These are phyloP conservation scores for Drosophila dunni DNA, from an alignment of 1,140 invertebrate genomes.

Conservation along the genomic window DNA sequence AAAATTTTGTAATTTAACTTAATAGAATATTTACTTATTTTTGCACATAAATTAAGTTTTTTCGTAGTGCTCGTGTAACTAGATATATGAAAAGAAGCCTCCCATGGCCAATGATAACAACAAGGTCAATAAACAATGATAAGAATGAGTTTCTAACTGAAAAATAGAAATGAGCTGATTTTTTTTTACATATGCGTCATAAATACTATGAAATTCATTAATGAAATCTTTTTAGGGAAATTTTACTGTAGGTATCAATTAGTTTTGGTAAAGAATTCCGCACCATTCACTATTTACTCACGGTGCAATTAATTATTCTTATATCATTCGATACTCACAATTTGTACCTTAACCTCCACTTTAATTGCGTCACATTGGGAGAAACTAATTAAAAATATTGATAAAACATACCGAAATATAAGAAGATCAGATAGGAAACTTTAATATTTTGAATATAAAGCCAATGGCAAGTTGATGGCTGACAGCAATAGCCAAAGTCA, in stretches of 20 bases:
- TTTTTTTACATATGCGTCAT: not conserved
- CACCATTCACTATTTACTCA: not conserved
- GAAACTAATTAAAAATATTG: slow-evolving; percentile 22
- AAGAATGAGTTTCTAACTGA: too few relatives aligned
- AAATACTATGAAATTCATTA: not conserved
- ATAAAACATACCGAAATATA: slow-evolving; percentile 14
- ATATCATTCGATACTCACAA: slow-evolving; percentile 7
- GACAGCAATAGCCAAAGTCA: slow-evolving; percentile 16
- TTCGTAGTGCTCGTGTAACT: too few relatives aligned
- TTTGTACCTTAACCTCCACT: not conserved
- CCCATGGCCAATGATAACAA: too few relatives aligned
- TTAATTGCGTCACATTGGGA: not conserved
- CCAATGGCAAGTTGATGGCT: not conserved
- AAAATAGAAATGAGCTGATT: too few relatives aligned
- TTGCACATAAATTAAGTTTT: too few relatives aligned
- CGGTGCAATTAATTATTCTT: slow-evolving; percentile 7
- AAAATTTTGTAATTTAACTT: too few relatives aligned
- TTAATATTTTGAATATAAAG: slow-evolving; percentile 20
- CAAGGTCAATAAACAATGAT: too few relatives aligned
- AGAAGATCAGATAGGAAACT: slow-evolving; percentile 6
- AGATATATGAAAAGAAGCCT: too few relatives aligned
- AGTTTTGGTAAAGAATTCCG: not conserved
- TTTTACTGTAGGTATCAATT: not conserved
- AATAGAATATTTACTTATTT: too few relatives aligned
- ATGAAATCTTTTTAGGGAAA: not conserved